Base-by-base conservation (phyloP, 2,888 invertebrate genomes). In the Drosophila rellima region DNA sequence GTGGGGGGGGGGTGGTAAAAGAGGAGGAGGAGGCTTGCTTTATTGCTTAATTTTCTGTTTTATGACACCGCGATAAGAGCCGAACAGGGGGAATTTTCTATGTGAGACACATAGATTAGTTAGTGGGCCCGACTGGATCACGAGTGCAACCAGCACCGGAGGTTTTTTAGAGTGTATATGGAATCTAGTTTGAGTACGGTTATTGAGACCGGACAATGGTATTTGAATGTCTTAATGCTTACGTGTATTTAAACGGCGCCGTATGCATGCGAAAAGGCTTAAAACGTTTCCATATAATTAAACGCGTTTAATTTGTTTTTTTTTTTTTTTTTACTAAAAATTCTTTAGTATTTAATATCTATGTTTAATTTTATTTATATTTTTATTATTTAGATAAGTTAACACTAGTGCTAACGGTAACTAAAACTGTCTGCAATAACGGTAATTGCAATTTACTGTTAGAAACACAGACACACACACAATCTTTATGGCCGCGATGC, bases 401-500 rank as follows among this genome's bases (percentile, higher is more conserved):
- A 39, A n/a, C 15, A 20, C 2, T 42, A 11, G 17, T 18, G 20
- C 13, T 50, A 50, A 50, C 35, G 35, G 35, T 15, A 26, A 55
- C 37, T 17, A 33, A 18, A 11, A 37, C n/a, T 15, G 42, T 44
- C 6, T 7, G 13, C 20, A 23, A 20, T 15, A 61, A 48, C 18
- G 29, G 50, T 50, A 56, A 72, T 39, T 65, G 18, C 50, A 66
- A 72, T 23, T 33, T 33, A 29, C 11, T 44, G 18, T 31, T 20
- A 42, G 0, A 37, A 7, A 37, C 6, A 20, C 11, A 11, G 13
- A 56, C 10, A 60, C 50, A n/a, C 20, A 31, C 33, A 31, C 20
- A 15, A 83, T 83, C 75, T 85, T 80, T 84, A 87, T 88, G 78
- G 75, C 61, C 63, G 71, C 85, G 80, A 71, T 82, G 83, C 83